Evolutionary conservation across 2,888 invertebrate species (phyloP).

Genomic region (Elmis aenea): DNA sequence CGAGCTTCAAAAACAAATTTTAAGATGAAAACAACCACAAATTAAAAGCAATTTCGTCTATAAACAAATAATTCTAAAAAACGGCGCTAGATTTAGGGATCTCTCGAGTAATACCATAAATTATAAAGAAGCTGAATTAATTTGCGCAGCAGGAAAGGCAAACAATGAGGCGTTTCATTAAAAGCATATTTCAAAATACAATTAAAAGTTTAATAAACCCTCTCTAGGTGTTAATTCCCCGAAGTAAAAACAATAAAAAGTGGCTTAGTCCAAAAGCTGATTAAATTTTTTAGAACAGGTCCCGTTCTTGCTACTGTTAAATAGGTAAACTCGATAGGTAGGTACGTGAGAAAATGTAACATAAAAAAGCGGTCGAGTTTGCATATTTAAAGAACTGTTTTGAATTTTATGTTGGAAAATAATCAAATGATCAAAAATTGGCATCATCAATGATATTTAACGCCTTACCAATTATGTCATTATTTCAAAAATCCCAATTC

Average conservation of each 20-base stretch:
- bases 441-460: too few species aligned
- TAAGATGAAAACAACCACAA: slow-evolving; percentile 4
- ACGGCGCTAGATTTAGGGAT: slow-evolving; percentile 11
- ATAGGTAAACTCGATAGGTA: too few species aligned
- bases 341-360: too few species aligned
- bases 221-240: slow-evolving; percentile 5
- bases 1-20: slow-evolving; percentile 2
- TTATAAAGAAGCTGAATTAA: slow-evolving; percentile 13
- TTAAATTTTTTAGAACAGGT: slow-evolving; percentile 8
- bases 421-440: too few species aligned
- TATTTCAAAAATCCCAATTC: too few species aligned
- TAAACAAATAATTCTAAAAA: slow-evolving; percentile 5
- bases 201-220: slow-evolving; percentile 19
- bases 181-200: slow-evolving; percentile 18
- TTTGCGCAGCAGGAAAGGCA: slow-evolving; percentile 7
- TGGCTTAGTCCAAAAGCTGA: slow-evolving; percentile 4
- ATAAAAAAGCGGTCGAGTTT: too few species aligned
- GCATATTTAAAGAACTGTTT: too few species aligned
- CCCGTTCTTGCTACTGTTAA: too few species aligned
- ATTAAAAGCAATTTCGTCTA: slow-evolving; percentile 1
- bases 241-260: slow-evolving; percentile 6
- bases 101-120: slow-evolving; percentile 13
- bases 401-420: too few species aligned
- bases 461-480: too few species aligned
- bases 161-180: slow-evolving; percentile 14